Conservation (phyloP, 1,140 invertebrate genomes). For the Pantala flavescens region DNA sequence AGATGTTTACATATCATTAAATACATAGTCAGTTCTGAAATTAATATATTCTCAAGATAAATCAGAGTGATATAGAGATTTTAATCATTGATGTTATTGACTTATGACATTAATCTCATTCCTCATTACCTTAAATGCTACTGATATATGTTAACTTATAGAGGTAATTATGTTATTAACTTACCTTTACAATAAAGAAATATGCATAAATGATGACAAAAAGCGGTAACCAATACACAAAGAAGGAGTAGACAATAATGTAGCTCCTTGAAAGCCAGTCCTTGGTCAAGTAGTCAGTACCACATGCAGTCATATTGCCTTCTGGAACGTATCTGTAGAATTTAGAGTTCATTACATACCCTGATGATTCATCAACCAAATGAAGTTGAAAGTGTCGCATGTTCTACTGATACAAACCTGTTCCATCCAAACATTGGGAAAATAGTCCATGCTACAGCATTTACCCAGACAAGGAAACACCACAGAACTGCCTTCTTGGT, state of each 20-base stretch:
- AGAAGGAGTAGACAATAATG: conserved; percentile 24
- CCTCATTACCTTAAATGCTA: conserved; percentile 29
- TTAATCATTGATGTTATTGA: too few species aligned
- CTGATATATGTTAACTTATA: conserved; percentile 31
- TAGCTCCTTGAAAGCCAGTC: conserved; percentile 25
- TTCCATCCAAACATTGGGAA: conserved; percentile 71
- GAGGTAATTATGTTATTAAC: conserved; percentile 27
- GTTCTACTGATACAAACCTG: conserved; percentile 45
- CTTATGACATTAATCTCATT: too few species aligned
- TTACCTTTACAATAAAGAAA: conserved; percentile 30
- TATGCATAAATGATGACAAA: conserved; percentile 34
- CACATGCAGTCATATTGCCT: conserved; percentile 40
- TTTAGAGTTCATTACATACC: conserved; percentile 37
- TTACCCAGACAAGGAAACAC: conserved; percentile 58
- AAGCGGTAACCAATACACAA: conserved; percentile 30
- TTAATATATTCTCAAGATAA: too few species aligned
- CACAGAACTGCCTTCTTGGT: conserved; percentile 53
- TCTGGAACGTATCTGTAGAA: conserved; percentile 38
- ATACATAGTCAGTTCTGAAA: too few species aligned
- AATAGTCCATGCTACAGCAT: conserved; percentile 54
- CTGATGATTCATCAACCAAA: conserved; percentile 30
- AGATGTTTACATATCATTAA: too few species aligned
- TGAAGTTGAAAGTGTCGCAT: background rate
- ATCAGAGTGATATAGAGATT: too few species aligned
- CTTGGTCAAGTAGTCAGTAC: conserved; percentile 37